Evolutionary conservation across 2,888 invertebrate species (phyloP).

Genomic region (Malthinus flaveolus): DNA sequence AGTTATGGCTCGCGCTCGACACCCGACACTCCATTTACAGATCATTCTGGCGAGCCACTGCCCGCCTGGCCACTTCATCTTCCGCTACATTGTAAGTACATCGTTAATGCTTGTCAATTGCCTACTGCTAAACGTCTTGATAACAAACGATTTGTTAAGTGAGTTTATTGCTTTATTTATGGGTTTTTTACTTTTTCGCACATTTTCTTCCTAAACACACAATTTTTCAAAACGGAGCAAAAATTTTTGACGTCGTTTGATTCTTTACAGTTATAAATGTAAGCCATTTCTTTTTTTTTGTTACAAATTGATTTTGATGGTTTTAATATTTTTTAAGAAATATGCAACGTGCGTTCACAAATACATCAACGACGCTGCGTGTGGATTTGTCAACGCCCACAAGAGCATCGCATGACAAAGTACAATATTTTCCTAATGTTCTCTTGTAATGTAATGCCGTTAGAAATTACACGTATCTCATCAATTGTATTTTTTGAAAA

Average conservation of each 20-base stretch:
- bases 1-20: slow-evolving; percentile 58
- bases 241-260: no score
- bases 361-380: slow-evolving; percentile 42
- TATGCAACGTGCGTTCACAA: slow-evolving; percentile 33
- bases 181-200: slow-evolving; percentile 20
- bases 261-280: not conserved
- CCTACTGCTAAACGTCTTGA: slow-evolving; percentile 51
- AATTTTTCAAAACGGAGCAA: no score
- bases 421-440: slow-evolving; percentile 54
- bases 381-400: slow-evolving; percentile 54
- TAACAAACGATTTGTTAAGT: slow-evolving; percentile 50
- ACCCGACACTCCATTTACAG: slow-evolving; percentile 62
- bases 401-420: slow-evolving; percentile 50
- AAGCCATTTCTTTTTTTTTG: no score
- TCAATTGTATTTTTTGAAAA: slow-evolving; percentile 24
- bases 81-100: slow-evolving; percentile 44
- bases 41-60: slow-evolving; percentile 58
- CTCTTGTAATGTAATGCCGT: slow-evolving; percentile 49
- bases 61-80: slow-evolving; percentile 40
- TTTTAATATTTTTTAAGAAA: slow-evolving; percentile 23
- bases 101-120: slow-evolving; percentile 51
- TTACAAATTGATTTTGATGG: slow-evolving; percentile 11
- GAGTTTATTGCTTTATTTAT: slow-evolving; percentile 49
- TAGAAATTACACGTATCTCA: slow-evolving; percentile 28
- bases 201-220: not conserved